These are phyloP conservation scores for Eilema caniola DNA, from an alignment of 2,888 invertebrate genomes.

Conservation along the genomic window DNA sequence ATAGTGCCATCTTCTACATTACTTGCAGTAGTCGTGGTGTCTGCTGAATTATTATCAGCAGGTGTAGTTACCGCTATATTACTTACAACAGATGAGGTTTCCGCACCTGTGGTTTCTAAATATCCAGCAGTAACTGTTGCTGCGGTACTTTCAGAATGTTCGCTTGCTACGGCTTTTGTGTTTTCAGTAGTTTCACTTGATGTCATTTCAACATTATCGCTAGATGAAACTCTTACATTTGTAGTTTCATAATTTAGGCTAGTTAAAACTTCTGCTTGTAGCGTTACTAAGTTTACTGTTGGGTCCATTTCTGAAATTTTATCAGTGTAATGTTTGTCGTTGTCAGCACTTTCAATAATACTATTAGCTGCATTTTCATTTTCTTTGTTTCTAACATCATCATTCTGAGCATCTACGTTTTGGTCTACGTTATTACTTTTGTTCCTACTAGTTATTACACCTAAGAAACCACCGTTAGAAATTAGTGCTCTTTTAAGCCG, in stretches of 20 bases:
- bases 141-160: constrained; percentile 7
- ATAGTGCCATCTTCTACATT: neutral
- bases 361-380: constrained; percentile 11
- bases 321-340: neutral
- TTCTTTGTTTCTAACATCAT: constrained; percentile 16
- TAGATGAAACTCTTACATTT: neutral
- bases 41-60: neutral
- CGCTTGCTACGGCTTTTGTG: neutral
- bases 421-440: constrained; percentile 37
- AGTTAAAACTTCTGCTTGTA: neutral
- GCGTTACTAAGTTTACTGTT: neutral
- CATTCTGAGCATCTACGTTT: constrained; percentile 24
- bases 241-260: no score
- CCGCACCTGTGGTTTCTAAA: neutral
- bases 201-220: neutral
- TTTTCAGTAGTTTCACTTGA: neutral
- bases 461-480: constrained; percentile 41
- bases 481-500: constrained; percentile 52
- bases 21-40: neutral
- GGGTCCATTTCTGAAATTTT: neutral
- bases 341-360: constrained; percentile 8
- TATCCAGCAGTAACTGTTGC: neutral
- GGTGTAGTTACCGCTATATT: neutral
- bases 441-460: constrained; percentile 32
- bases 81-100: neutral